Conservation (phyloP, 2,888 invertebrate species). For the Andrena dorsata region DNA sequence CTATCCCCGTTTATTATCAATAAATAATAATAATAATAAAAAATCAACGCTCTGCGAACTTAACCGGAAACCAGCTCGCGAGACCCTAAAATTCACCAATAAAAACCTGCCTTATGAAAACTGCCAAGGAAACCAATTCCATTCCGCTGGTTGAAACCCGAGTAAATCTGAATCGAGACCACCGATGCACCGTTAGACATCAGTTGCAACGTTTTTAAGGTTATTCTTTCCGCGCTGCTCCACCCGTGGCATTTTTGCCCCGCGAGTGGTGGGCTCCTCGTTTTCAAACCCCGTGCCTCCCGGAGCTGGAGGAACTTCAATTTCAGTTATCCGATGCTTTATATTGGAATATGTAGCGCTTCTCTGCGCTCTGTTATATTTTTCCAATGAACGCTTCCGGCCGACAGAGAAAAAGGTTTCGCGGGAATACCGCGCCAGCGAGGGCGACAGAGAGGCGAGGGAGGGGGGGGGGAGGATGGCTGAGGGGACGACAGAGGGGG, state of each 20-base stretch:
- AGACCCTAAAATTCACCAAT: neutral
- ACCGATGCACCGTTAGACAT: neutral
- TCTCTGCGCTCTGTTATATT: constrained; percentile 1
- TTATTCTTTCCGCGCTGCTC: neutral
- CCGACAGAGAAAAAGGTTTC: neutral
- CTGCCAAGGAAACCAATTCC: neutral
- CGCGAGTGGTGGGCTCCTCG: neutral
- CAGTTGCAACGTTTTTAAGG: neutral
- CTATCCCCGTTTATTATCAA: no score
- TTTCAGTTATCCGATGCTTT: constrained; percentile 25
- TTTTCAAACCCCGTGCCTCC: neutral
- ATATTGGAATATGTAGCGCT: neutral
- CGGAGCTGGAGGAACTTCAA: constrained; percentile 16
- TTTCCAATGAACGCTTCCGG: constrained; percentile 18
- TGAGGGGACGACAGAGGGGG: neutral
- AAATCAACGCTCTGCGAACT: no score
- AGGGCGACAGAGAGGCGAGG: neutral
- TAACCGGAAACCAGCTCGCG: neutral
- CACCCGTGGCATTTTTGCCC: neutral
- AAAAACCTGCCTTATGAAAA: neutral
- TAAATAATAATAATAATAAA: no score
- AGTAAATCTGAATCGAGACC: neutral
- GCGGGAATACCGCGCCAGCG: neutral
- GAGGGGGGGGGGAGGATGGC: neutral
- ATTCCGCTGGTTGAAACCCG: neutral